These are phyloP conservation scores for Meloidogyne exigua DNA, from an alignment of 1,140 invertebrate species.

Conservation along the genomic window DNA sequence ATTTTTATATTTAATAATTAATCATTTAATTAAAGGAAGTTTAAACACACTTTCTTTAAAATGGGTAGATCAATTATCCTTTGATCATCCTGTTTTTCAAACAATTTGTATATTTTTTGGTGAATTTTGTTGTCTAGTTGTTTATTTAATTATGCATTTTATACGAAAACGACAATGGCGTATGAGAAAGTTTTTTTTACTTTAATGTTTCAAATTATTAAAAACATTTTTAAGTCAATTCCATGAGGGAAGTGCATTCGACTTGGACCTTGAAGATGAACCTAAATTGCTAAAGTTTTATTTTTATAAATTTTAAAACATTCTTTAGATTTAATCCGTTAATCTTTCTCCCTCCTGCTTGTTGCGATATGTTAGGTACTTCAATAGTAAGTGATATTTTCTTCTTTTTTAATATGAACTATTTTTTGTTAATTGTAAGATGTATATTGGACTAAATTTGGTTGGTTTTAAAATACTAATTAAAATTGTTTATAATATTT, in stretches of 20 bases:
- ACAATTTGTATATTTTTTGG: conserved; percentile 62
- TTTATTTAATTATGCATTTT: conserved; percentile 51
- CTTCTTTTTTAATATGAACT: not conserved
- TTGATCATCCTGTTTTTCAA: conserved; percentile 62
- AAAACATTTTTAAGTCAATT: conserved; percentile 14
- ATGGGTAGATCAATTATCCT: conserved; percentile 52
- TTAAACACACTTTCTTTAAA: conserved; percentile 62
- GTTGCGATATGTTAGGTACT: conserved; percentile 59
- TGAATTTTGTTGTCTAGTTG: conserved; percentile 59
- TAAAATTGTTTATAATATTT: not conserved
- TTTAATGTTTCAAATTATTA: not conserved
- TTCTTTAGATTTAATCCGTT: conserved; percentile 70
- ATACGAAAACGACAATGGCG: conserved; percentile 35
- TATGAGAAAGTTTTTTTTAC: conserved; percentile 10
- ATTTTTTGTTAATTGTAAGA: conserved; percentile 62
- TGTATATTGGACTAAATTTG: conserved; percentile 85
- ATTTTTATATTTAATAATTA: not conserved
- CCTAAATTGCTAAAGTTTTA: conserved; percentile 44
- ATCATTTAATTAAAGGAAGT: conserved; percentile 17
- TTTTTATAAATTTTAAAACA: conserved; percentile 59
- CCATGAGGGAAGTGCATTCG: conserved; percentile 40
- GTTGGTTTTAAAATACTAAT: not conserved
- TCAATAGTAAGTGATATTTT: conserved; percentile 19
- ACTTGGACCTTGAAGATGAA: conserved; percentile 56
- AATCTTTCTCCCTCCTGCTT: conserved; percentile 73